Percentiles rank a stretch among this genome's conserved stretches.
Conservation (phyloP, 2,113 vertebrate species). For the Caranx melampygus region DNA sequence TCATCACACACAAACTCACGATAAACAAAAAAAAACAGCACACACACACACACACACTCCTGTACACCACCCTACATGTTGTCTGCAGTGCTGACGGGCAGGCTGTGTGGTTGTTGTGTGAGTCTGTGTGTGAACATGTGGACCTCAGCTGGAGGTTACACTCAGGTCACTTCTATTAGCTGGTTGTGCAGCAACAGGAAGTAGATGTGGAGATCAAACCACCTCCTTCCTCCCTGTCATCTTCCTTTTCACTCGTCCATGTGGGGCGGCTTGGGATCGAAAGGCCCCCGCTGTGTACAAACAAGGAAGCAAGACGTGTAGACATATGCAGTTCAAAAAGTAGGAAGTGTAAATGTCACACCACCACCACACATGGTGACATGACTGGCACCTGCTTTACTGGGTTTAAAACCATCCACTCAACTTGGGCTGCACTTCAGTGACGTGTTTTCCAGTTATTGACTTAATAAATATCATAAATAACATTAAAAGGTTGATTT, state of each 20-base stretch:
- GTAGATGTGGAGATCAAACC: constrained; percentile 27
- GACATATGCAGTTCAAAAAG: background rate
- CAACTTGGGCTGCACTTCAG: background rate
- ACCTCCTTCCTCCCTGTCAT: background rate
- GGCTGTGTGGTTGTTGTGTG: background rate
- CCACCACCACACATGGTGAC: constrained; percentile 7
- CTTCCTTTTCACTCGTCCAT: constrained; percentile 3
- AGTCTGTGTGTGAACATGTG: background rate
- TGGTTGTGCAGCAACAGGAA: constrained; percentile 25
- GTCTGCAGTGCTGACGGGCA: constrained; percentile 5
- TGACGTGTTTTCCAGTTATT: background rate
- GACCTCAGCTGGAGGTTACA: constrained; percentile 33
- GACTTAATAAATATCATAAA: background rate
- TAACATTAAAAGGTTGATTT: background rate
- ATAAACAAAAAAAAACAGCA: background rate
- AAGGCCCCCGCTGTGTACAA: background rate
- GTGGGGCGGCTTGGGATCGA: background rate
- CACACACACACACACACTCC: background rate
- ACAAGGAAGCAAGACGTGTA: background rate
- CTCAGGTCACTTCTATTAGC: constrained; percentile 14
- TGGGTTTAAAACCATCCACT: background rate
- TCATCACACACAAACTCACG: constrained; percentile 7
- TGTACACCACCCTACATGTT: background rate
- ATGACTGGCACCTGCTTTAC: background rate
- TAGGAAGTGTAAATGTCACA: constrained; percentile 13